A percentile compares a stretch with the other conserved stretches of the same genome.
Evolutionary conservation across 2,888 invertebrate species (phyloP).

Genomic region (Scrobipalpa costella): DNA sequence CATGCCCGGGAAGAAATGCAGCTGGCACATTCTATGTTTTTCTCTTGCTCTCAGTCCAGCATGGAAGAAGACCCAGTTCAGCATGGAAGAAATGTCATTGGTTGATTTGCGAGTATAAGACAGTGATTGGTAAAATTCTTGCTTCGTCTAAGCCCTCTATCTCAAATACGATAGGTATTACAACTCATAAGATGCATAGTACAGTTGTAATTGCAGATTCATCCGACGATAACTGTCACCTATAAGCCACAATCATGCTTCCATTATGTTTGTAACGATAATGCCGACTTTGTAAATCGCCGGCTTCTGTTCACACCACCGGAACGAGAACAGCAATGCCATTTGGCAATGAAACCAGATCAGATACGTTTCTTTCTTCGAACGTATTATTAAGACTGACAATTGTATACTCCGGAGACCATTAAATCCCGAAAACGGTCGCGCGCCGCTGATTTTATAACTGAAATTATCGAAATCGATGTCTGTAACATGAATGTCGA

Average conservation of each 20-base stretch:
- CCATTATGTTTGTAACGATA: constrained; percentile 18
- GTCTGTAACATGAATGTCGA: constrained; percentile 25
- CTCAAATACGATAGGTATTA: no score
- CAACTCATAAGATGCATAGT: background rate
- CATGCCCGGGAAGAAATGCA: no score
- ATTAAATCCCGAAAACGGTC: constrained; percentile 46
- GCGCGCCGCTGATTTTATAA: constrained; percentile 54
- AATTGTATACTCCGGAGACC: constrained; percentile 36
- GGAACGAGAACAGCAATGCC: constrained; percentile 22
- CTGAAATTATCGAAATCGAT: constrained; percentile 46
- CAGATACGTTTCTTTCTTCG: constrained; percentile 21
- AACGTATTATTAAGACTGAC: constrained; percentile 18
- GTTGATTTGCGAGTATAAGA: no score
- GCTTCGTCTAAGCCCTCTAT: no score
- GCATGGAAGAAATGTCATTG: no score
- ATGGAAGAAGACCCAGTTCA: no score
- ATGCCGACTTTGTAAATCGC: constrained; percentile 20
- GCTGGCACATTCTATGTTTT: no score
- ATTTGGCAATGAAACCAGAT: constrained; percentile 23
- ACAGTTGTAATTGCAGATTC: constrained; percentile 22
- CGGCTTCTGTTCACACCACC: constrained; percentile 26
- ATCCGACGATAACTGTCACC: constrained; percentile 20
- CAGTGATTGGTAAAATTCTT: no score
- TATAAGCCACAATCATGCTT: constrained; percentile 12
- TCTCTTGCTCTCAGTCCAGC: no score